Evolutionary conservation across 2,888 invertebrate genomes (phyloP), one percentile per base, ranked within the genome.

Genomic region (Bhutanitis thaidina): DNA sequence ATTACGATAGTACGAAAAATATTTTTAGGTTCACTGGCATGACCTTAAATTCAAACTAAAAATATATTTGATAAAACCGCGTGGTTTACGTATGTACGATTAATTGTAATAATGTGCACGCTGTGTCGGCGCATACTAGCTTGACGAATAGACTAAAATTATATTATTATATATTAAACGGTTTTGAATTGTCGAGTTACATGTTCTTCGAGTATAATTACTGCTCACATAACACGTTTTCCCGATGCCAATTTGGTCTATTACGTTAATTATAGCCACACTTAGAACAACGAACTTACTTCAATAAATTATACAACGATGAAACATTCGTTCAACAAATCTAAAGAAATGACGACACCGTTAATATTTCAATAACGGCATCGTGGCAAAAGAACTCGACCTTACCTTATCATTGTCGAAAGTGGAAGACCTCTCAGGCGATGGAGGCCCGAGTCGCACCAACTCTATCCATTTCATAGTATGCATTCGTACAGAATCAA

Each of bases 391-490:
- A 29, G 10, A 45, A 30, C 49, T 50, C 52, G 53, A 59, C 57
- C 81, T 85, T 72, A 87, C 86, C 86, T 85, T 77, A 61, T 83
- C 81, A 60, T 52, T 68, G 67, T 85, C 82, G 74, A 74, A 86
- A 73, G 74, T 67, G 56, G 79, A 68, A 66, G 79, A 67, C 69
- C 74, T 74, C 63, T 80, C 81, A 71, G 58, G 59, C 48, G 69
- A 58, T 53, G 67, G 59, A 12, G 83, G 79, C 51, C 81, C 83
- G 56, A 87, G 78, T 54, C 78, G 78, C 67, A 87, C 86, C 88
- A 88, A 86, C 64, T 87, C 88, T 74, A 86, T 85, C 80, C 81
- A 87, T 71, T 86, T 87, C 70, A 87, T 80, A 66, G 85, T 79
- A 72, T 86, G 84, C 86, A 87, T 88, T 67, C 70, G 67, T 57